Conservation (phyloP, 2,888 invertebrate species). For the Pyralis farinalis region DNA sequence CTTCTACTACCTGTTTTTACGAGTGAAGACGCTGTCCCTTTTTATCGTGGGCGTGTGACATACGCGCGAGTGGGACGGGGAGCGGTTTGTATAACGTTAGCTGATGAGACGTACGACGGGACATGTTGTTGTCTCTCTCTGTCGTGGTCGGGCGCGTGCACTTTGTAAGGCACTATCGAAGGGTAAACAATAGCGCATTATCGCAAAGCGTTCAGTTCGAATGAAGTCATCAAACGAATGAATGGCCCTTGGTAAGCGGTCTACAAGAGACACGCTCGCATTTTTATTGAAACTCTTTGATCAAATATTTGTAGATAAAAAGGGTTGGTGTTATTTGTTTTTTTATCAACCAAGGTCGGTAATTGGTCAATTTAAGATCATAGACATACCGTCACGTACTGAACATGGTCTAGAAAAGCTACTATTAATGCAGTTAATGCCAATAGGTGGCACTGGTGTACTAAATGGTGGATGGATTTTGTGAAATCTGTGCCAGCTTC, state of each 20-base stretch:
- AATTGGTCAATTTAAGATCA: slow-evolving; percentile 35
- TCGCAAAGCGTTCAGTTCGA: slow-evolving; percentile 72
- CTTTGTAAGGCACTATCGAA: slow-evolving; percentile 75
- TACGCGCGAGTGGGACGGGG: slow-evolving; percentile 53
- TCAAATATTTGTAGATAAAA: slow-evolving; percentile 65
- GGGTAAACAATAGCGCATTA: slow-evolving; percentile 81
- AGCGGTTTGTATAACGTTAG: slow-evolving; percentile 50
- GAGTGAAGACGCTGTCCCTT: slow-evolving; percentile 58
- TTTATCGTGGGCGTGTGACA: slow-evolving; percentile 35
- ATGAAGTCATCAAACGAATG: slow-evolving; percentile 80
- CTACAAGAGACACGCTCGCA: slow-evolving; percentile 66
- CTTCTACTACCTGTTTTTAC: slow-evolving; percentile 82
- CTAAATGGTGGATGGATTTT: no score
- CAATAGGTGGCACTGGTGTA: no score
- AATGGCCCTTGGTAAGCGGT: slow-evolving; percentile 68
- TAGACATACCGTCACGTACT: slow-evolving; percentile 10
- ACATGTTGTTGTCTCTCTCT: slow-evolving; percentile 56
- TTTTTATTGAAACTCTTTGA: slow-evolving; percentile 76
- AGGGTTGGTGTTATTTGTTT: slow-evolving; percentile 37
- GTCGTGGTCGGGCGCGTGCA: slow-evolving; percentile 71
- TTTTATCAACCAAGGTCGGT: slow-evolving; percentile 26
- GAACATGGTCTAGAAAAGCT: no score
- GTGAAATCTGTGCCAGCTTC: no score
- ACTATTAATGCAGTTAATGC: no score
- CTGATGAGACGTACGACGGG: slow-evolving; percentile 42